These are phyloP conservation scores for Tetramorium parvispinum DNA, from an alignment of 1,140 invertebrate species.

Conservation along the genomic window DNA sequence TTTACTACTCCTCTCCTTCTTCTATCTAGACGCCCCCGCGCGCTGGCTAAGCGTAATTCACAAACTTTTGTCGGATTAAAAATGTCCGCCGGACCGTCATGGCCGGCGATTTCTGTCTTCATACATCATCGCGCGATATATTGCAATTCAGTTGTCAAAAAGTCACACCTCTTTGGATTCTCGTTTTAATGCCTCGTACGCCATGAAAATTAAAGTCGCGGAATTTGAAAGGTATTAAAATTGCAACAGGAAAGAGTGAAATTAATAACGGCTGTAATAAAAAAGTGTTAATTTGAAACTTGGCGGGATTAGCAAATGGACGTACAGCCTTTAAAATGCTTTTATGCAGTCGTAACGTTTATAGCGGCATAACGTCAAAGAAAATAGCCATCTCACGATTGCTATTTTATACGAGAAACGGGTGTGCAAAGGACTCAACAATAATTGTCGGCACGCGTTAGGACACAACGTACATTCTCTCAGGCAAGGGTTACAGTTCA, in stretches of 20 bases:
- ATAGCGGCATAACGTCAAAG: not conserved
- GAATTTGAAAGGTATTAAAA: not conserved
- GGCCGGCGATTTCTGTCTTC: conserved; percentile 43
- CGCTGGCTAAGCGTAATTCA: conserved; percentile 47
- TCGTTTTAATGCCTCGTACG: too few relatives aligned
- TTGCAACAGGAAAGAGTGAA: not conserved
- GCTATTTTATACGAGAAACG: conserved; percentile 10
- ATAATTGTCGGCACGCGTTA: conserved; percentile 64
- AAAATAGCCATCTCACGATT: not conserved
- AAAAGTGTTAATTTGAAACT: not conserved
- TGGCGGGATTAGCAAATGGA: not conserved
- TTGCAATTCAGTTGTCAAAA: conserved; percentile 1
- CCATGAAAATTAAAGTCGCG: not conserved
- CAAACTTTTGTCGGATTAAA: conserved; percentile 63
- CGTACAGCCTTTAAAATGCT: not conserved
- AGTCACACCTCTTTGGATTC: not conserved
- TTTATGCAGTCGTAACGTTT: conserved; percentile 15
- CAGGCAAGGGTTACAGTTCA: conserved; percentile 48
- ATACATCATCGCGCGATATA: conserved; percentile 44
- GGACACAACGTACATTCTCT: conserved; percentile 20
- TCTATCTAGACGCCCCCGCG: not conserved
- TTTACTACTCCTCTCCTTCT: conserved; percentile 25
- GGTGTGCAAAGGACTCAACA: conserved; percentile 51
- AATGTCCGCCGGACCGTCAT: conserved; percentile 40
- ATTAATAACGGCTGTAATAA: too few relatives aligned